phyloP scores from a whole-genome alignment of 2,888 invertebrate genomes.

The Kuschelorhynchus macadamiae region DNA sequence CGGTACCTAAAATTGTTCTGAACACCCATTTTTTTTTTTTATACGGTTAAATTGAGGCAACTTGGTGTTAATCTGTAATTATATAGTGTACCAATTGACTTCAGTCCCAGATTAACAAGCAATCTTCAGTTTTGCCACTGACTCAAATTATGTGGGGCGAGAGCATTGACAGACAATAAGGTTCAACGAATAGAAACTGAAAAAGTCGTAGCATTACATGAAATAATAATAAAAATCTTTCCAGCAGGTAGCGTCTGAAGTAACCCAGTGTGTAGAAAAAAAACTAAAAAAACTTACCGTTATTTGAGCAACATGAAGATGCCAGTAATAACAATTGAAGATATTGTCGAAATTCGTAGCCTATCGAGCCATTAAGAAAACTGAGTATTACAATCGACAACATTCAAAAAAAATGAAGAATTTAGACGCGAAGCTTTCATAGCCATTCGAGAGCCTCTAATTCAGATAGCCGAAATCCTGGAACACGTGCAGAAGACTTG shows the following conservation, averaged over 20 bases:
- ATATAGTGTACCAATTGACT: too few relatives aligned
- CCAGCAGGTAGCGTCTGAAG: constrained; percentile 61
- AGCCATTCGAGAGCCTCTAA: constrained; percentile 58
- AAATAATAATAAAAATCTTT: too few relatives aligned
- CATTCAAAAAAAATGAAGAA: constrained; percentile 58
- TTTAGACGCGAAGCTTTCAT: constrained; percentile 56
- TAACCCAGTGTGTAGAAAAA: constrained; percentile 62
- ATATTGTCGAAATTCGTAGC: constrained; percentile 60
- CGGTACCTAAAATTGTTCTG: too few relatives aligned
- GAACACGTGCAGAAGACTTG: constrained; percentile 57
- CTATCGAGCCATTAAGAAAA: constrained; percentile 60
- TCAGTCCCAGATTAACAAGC: too few relatives aligned
- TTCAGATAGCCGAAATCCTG: constrained; percentile 60
- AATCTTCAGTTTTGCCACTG: too few relatives aligned
- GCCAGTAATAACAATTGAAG: constrained; percentile 57
- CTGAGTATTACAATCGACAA: constrained; percentile 59
- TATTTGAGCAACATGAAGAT: constrained; percentile 55
- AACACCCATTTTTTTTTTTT: too few relatives aligned
- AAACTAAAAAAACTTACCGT: constrained; percentile 53
- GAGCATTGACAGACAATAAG: too few relatives aligned
- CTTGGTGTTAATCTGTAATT: too few relatives aligned
- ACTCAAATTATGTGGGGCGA: too few relatives aligned
- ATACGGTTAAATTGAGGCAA: too few relatives aligned
- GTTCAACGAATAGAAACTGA: too few relatives aligned
- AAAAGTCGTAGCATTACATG: too few relatives aligned